phyloP scores from a whole-genome alignment of 2,113 vertebrate species.

The Guaruba guarouba region DNA sequence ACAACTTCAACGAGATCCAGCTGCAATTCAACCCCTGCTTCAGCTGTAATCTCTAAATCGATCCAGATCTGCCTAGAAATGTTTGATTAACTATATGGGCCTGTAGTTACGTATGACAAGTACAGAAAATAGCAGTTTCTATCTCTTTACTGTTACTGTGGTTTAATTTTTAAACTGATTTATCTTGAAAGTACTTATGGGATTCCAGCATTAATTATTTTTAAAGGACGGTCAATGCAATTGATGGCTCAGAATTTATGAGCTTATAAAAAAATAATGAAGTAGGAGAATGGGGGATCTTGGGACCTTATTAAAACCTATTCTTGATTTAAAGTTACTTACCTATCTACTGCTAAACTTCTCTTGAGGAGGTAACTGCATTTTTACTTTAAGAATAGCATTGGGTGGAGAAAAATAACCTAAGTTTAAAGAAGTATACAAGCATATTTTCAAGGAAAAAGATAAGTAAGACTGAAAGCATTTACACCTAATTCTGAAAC shows the following conservation, averaged over 20 bases:
- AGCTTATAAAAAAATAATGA: conserved; percentile 23
- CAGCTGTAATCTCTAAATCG: conserved; percentile 28
- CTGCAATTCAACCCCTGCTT: conserved; percentile 53
- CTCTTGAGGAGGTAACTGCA: neutral
- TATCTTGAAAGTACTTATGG: conserved; percentile 54
- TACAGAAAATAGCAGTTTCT: neutral
- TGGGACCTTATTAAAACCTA: conserved; percentile 66
- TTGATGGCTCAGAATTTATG: conserved; percentile 49
- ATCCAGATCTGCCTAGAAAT: conserved; percentile 34
- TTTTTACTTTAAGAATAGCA: neutral
- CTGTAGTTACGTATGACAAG: neutral
- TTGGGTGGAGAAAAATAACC: conserved; percentile 12
- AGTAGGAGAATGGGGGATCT: conserved; percentile 54
- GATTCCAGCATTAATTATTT: conserved; percentile 65
- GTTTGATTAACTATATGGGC: neutral
- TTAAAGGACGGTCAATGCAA: conserved; percentile 49
- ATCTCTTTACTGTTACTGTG: neutral
- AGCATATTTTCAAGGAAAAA: neutral
- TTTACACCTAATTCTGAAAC: neutral
- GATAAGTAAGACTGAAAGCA: neutral
- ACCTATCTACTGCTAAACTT: conserved; percentile 23
- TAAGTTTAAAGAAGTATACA: neutral
- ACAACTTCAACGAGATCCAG: conserved; percentile 58
- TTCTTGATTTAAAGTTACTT: conserved; percentile 38
- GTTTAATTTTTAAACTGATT: conserved; percentile 42